These are phyloP conservation scores for Stegostoma tigrinum DNA, from an alignment of 2,113 vertebrate species.

Conservation along the genomic window DNA sequence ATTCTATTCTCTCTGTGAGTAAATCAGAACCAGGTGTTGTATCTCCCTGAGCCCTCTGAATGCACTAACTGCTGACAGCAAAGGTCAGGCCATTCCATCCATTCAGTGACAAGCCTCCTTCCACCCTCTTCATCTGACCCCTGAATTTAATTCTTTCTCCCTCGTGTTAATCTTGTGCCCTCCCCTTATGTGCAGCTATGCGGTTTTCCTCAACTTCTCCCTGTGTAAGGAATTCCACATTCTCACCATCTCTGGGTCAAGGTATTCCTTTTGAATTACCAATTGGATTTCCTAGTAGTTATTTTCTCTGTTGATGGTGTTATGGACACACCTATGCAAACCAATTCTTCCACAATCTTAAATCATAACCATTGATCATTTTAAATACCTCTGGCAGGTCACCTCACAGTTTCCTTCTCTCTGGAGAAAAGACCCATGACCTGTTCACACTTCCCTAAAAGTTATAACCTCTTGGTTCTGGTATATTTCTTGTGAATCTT, in stretches of 20 bases:
- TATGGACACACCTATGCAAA: background rate
- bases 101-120: background rate
- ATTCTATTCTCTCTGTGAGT: background rate
- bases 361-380: background rate
- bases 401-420: background rate
- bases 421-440: background rate
- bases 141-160: background rate
- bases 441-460: background rate
- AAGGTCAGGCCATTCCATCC: background rate
- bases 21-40: background rate
- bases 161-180: background rate
- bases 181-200: background rate
- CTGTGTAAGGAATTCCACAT: background rate
- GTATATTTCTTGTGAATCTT: background rate
- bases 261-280: background rate
- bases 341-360: too few species aligned
- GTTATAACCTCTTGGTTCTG: background rate
- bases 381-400: background rate
- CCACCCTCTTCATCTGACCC: background rate
- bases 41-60: background rate
- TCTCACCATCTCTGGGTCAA: background rate
- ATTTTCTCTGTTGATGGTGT: background rate
- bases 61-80: background rate
- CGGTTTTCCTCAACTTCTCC: background rate
- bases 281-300: background rate